Evolutionary conservation across 2,113 vertebrate genomes (phyloP).

Genomic region (Ptilorrhoa leucosticta): DNA sequence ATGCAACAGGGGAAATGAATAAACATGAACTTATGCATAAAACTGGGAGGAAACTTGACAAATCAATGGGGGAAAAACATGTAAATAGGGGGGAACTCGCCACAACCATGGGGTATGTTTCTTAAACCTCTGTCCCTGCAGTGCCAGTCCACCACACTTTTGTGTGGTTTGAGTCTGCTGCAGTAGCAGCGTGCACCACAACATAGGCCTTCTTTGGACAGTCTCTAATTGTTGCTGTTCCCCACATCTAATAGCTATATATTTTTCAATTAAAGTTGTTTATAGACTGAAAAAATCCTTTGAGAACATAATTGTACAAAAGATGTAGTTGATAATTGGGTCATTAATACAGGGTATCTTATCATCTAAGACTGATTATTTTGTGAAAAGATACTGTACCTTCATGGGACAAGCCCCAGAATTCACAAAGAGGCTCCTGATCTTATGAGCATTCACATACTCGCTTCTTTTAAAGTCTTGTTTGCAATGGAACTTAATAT

Average conservation of each 20-base stretch:
- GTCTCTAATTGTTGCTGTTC: no score
- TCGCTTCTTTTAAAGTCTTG: not conserved
- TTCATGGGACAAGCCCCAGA: not conserved
- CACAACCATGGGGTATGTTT: no score
- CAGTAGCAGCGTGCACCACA: no score
- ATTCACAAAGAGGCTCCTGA: not conserved
- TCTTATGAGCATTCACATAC: not conserved
- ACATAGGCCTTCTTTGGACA: not conserved
- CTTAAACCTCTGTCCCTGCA: no score
- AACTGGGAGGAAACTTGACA: no score
- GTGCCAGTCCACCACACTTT: no score
- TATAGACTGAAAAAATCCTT: not conserved
- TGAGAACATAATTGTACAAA: not conserved
- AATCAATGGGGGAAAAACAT: no score
- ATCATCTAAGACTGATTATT: not conserved
- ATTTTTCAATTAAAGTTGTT: not conserved
- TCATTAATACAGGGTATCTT: not conserved
- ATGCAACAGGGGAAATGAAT: no score
- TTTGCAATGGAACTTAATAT: not conserved
- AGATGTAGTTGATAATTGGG: not conserved
- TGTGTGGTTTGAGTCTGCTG: no score
- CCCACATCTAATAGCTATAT: not conserved
- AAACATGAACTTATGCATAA: no score
- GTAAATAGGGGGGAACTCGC: no score
- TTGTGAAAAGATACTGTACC: not conserved